phyloP scores from a whole-genome alignment of 2,888 invertebrate genomes.

The Pristionchus japonicus region DNA sequence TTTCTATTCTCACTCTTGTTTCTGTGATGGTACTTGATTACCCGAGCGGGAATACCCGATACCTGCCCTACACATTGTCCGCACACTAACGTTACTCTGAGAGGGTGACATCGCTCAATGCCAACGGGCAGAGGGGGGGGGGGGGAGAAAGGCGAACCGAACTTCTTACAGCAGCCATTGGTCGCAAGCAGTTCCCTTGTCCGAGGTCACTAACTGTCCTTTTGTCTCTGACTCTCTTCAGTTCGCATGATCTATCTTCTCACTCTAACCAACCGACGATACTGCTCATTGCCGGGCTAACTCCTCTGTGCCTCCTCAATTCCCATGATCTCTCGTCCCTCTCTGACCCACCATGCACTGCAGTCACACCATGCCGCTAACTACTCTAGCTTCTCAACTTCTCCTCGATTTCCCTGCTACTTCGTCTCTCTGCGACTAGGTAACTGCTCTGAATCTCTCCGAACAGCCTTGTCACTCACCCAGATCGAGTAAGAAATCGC shows the following conservation, averaged over 20 bases:
- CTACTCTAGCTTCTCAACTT: not conserved
- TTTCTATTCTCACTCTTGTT: too few relatives aligned
- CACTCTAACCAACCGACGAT: not conserved
- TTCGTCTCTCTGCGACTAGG: not conserved
- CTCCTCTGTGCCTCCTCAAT: not conserved
- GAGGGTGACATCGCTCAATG: too few relatives aligned
- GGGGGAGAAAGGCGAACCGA: not conserved
- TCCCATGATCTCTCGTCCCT: not conserved
- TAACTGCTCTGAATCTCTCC: not conserved
- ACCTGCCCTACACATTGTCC: too few relatives aligned
- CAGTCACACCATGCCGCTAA: not conserved
- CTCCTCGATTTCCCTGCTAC: not conserved
- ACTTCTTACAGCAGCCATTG: not conserved
- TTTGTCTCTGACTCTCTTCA: not conserved
- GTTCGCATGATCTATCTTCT: not conserved
- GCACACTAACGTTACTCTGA: too few relatives aligned
- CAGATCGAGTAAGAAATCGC: not conserved
- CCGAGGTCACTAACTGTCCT: not conserved
- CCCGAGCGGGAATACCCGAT: too few relatives aligned
- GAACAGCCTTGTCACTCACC: not conserved
- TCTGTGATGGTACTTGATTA: too few relatives aligned
- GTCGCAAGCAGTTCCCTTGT: not conserved
- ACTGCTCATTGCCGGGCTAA: not conserved
- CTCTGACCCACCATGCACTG: not conserved
- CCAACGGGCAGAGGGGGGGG: too few relatives aligned